phyloP scores from a whole-genome alignment of 2,113 vertebrate genomes.

The Amphiprion percula region DNA sequence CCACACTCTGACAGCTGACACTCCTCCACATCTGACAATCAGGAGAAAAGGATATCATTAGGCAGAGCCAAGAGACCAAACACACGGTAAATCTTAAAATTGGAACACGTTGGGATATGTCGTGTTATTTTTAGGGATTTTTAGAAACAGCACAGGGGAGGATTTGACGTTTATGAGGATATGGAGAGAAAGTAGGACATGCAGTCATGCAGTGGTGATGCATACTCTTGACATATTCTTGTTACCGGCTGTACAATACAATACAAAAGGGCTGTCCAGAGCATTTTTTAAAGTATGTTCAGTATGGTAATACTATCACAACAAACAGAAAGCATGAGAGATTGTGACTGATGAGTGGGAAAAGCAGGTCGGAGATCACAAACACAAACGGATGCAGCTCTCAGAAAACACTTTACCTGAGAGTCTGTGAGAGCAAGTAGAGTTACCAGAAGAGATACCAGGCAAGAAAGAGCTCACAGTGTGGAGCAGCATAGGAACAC shows the following conservation, averaged over 20 bases:
- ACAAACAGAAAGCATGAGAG: constrained; percentile 10
- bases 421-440: constrained; percentile 96
- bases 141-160: constrained; percentile 2
- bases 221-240: not conserved
- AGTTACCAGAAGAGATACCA: constrained; percentile 96
- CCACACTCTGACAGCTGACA: constrained; percentile 87
- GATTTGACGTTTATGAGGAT: not conserved
- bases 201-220: constrained; percentile 57
- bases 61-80: not conserved
- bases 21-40: constrained; percentile 91
- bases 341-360: constrained; percentile 28
- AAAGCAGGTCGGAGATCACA: constrained; percentile 47
- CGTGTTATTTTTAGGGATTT: constrained; percentile 23
- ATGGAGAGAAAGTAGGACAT: constrained; percentile 14
- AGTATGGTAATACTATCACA: constrained; percentile 14
- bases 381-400: constrained; percentile 66
- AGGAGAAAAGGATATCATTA: constrained; percentile 13
- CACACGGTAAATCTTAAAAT: not conserved
- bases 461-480: constrained; percentile 99
- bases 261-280: not conserved
- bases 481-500: constrained; percentile 97
- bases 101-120: not conserved
- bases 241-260: not conserved
- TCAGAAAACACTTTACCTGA: constrained; percentile 91
- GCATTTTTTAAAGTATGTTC: not conserved